Conservation (phyloP, 2,113 vertebrate genomes). For the Herpetotheres cachinnans region DNA sequence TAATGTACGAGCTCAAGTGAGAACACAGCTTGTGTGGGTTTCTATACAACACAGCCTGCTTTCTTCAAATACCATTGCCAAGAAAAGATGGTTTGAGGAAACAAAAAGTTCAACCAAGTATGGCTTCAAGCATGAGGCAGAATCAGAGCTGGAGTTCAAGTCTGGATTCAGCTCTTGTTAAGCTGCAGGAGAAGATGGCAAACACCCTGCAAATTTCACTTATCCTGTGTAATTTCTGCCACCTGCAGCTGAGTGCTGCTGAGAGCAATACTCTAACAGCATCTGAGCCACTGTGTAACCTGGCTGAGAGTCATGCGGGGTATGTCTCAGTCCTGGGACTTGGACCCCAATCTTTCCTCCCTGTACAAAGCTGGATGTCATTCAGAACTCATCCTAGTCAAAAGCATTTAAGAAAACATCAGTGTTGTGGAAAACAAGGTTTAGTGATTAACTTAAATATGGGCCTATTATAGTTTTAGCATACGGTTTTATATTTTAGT, state of each 20-base stretch:
- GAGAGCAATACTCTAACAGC: not conserved
- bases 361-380: accelerated
- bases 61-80: not conserved
- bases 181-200: not conserved
- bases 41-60: not conserved
- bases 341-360: accelerated
- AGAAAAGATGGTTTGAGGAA: not conserved
- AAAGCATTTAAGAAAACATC: not conserved
- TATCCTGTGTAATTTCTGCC: not conserved
- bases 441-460: not conserved
- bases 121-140: not conserved
- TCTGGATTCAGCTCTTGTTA: not conserved
- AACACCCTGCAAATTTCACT: not conserved
- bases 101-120: not conserved
- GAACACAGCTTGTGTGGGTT: not conserved
- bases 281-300: accelerated
- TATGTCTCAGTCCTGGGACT: not conserved
- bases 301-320: not conserved
- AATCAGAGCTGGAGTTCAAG: not conserved
- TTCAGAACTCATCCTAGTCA: not conserved
- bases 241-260: not conserved
- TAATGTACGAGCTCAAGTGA: not conserved
- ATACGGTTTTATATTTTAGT: not conserved
- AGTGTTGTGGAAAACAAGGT: not conserved
- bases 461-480: not conserved